Evolutionary conservation across 2,113 vertebrate genomes (phyloP).

Genomic region (Carettochelys insculpta): DNA sequence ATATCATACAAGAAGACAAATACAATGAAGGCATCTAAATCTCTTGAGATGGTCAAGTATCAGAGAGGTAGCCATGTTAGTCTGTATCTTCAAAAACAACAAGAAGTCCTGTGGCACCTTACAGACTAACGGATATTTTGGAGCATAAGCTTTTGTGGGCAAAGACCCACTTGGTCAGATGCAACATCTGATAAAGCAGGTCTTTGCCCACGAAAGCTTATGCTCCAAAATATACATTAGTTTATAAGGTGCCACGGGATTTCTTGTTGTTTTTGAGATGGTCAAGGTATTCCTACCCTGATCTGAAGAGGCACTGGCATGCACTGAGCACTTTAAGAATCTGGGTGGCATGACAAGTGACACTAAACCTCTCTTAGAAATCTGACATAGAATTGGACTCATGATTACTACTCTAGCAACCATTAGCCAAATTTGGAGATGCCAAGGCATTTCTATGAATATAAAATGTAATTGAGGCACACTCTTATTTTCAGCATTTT

Average conservation of each 20-base stretch:
- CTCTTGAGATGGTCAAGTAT: not conserved
- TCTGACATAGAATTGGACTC: not conserved
- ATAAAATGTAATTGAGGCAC: not conserved
- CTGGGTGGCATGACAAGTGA: not conserved
- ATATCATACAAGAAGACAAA: not conserved
- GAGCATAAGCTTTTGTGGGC: too few species aligned
- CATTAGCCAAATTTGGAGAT: not conserved
- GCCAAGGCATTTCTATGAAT: not conserved
- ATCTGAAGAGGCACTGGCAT: not conserved
- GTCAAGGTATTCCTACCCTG: not conserved
- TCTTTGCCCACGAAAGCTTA: too few species aligned
- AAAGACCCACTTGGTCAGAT: too few species aligned
- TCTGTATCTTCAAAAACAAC: too few species aligned
- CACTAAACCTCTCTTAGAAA: not conserved
- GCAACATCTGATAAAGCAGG: too few species aligned
- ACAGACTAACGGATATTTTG: too few species aligned
- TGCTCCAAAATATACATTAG: too few species aligned
- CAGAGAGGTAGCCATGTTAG: too few species aligned
- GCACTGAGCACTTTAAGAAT: not conserved
- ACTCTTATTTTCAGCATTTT: not conserved
- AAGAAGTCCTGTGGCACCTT: too few species aligned
- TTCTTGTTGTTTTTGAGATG: too few species aligned
- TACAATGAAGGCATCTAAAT: not conserved
- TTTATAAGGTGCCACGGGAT: too few species aligned
- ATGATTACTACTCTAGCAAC: not conserved